These are phyloP conservation scores for Tridacna crocea DNA, from an alignment of 2,888 invertebrate genomes.

Conservation along the genomic window DNA sequence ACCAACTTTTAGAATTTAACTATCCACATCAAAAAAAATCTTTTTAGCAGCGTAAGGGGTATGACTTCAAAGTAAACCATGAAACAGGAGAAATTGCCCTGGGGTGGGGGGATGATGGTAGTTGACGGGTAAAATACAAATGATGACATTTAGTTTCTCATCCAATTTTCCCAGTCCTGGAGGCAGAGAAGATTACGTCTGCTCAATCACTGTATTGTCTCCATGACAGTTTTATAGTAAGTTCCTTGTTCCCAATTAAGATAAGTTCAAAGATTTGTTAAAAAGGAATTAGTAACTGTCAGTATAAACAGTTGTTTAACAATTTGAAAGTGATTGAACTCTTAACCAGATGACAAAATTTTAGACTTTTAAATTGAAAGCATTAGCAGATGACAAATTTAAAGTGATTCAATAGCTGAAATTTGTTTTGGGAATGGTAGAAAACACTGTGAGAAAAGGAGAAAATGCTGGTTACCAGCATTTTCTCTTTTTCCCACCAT, in stretches of 20 bases:
- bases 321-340: background rate
- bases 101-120: background rate
- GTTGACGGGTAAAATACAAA: background rate
- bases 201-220: conserved; percentile 28
- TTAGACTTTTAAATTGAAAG: too few species aligned
- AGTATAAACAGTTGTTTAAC: conserved; percentile 44
- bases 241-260: conserved; percentile 40
- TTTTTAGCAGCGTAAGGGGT: too few species aligned
- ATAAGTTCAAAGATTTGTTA: conserved; percentile 48
- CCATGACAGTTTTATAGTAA: conserved; percentile 39
- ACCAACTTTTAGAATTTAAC: too few species aligned
- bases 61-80: conserved; percentile 19
- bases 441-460: too few species aligned
- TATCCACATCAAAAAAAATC: too few species aligned
- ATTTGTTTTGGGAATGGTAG: too few species aligned
- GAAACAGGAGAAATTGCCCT: background rate
- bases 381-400: too few species aligned
- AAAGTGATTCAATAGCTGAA: too few species aligned
- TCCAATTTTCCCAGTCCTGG: background rate
- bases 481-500: too few species aligned
- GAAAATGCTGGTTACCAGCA: too few species aligned
- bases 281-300: conserved; percentile 52
- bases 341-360: too few species aligned
- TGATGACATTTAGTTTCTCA: conserved; percentile 21
- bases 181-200: conserved; percentile 11